Conservation (phyloP, 2,888 invertebrate species). For the Prosapia bicincta region DNA sequence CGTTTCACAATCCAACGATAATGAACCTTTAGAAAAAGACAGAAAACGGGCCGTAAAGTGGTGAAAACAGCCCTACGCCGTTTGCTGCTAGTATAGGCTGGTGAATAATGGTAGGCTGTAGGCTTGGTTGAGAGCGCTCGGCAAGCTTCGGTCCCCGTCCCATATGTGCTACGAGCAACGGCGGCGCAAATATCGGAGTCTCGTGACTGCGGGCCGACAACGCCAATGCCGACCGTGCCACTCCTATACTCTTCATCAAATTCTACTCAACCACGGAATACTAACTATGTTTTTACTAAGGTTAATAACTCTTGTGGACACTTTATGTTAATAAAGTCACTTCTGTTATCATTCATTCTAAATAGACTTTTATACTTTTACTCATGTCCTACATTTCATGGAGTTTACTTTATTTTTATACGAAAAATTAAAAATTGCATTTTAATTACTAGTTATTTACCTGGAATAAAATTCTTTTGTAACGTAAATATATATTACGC, state of each 20-base stretch:
- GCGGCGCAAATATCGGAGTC: conserved; percentile 50
- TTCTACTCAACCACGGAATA: conserved; percentile 1
- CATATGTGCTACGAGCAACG: conserved; percentile 41
- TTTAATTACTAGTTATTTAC: too few species aligned
- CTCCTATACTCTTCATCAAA: conserved; percentile 12
- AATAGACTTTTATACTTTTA: not conserved
- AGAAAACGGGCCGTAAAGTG: not conserved
- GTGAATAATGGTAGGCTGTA: conserved; percentile 21
- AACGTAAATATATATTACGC: too few species aligned
- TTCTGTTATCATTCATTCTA: not conserved
- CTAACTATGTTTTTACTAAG: conserved; percentile 22
- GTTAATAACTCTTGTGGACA: conserved; percentile 20
- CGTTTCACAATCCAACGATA: not conserved
- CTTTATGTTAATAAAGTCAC: not conserved
- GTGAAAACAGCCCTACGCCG: conserved; percentile 1
- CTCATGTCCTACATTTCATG: not conserved
- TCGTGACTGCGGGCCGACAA: conserved; percentile 42
- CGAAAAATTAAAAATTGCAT: too few species aligned
- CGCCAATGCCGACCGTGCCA: conserved; percentile 31
- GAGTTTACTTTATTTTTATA: too few species aligned
- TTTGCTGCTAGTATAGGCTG: conserved; percentile 1
- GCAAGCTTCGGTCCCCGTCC: conserved; percentile 26
- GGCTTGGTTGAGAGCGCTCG: conserved; percentile 12
- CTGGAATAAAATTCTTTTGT: too few species aligned
- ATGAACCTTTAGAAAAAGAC: not conserved